phyloP scores from a whole-genome alignment of 92 coral and sea anemone species.

The Meandrina meandrites region DNA sequence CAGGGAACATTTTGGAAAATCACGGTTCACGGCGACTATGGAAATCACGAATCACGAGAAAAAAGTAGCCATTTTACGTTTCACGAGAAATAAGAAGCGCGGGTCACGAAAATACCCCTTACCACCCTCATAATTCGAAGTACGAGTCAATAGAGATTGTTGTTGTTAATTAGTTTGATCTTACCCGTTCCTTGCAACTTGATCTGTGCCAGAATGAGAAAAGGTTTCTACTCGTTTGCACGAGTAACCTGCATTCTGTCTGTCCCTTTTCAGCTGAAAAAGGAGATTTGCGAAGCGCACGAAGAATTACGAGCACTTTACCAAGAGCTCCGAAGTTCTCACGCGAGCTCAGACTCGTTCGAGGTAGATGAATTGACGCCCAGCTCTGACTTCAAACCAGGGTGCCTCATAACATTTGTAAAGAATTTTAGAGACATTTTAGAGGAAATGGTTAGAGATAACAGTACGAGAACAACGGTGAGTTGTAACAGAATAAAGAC shows the following conservation, averaged over 20 bases:
- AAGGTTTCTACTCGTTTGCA: neutral
- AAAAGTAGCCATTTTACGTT: too few species aligned
- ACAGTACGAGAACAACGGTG: conserved; percentile 59
- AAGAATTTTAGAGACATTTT: conserved; percentile 74
- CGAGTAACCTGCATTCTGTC: neutral
- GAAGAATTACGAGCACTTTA: conserved; percentile 69
- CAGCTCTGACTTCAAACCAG: conserved; percentile 50
- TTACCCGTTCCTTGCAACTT: neutral
- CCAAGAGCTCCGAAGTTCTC: conserved; percentile 73
- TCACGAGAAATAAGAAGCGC: too few species aligned
- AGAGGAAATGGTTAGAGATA: conserved; percentile 59
- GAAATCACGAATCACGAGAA: too few species aligned
- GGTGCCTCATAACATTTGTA: conserved; percentile 76
- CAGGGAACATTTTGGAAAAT: too few species aligned
- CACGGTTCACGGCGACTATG: too few species aligned
- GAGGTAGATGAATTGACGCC: conserved; percentile 58
- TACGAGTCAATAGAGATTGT: too few species aligned
- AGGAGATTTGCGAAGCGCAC: conserved; percentile 78
- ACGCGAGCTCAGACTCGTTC: conserved; percentile 61
- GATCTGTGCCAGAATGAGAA: neutral
- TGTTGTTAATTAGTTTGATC: too few species aligned
- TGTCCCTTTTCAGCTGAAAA: conserved; percentile 58
- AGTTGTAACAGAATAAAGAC: conserved; percentile 11
- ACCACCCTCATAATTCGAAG: too few species aligned
- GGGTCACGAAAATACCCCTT: too few species aligned